Base-by-base conservation (phyloP, 2,113 vertebrate species). In the Nothobranchius kuhntae region DNA sequence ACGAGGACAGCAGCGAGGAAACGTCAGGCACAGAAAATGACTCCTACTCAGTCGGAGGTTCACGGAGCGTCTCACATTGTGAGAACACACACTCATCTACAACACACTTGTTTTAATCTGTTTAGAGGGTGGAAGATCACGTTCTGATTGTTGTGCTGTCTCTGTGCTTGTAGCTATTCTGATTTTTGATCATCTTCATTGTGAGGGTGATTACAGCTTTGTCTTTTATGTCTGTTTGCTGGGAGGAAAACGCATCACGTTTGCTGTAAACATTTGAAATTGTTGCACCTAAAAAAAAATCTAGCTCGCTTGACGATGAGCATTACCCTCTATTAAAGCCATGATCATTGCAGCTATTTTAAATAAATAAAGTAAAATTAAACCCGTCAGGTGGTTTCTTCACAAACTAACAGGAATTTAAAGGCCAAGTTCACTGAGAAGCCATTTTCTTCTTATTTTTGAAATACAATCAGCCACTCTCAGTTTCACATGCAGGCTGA, bases 1-100 rank as follows among this genome's bases (percentile, higher is more conserved):
- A 94, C 0, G 98, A 99, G 65, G 97, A 99, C 89, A 99, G 98
- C 92, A 99, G 98, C 0, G 98, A 99, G 87, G 97, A 99, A 80
- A 99, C 96, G 0, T 99, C 98, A 0, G 97, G 97, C 76, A 99
- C 98, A 0, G 98, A 99, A 81, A 99, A 99, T 0, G 98, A 99
- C 83, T 97, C 96, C 42, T 99, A 99, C 91, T 97, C 96, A 0
- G 94, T 97, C 42, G 94, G 96, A 80, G 93, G 96, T 0, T 94
- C 95, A 45, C 93, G 96, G 75, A 76, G 95, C 0, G 95, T 96
- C 78, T 95, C 96, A 45, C 97, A 98, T 87, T 92, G 97, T 98
- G 91, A 96, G 96, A 92, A 79, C 21, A 30, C 30, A 30, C 30
- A 4, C 42, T 13, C 35, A 58, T 36, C 35, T 13, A 13, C 24